These are phyloP conservation scores for Crematogaster levior DNA, from an alignment of 2,888 invertebrate genomes.

Conservation along the genomic window DNA sequence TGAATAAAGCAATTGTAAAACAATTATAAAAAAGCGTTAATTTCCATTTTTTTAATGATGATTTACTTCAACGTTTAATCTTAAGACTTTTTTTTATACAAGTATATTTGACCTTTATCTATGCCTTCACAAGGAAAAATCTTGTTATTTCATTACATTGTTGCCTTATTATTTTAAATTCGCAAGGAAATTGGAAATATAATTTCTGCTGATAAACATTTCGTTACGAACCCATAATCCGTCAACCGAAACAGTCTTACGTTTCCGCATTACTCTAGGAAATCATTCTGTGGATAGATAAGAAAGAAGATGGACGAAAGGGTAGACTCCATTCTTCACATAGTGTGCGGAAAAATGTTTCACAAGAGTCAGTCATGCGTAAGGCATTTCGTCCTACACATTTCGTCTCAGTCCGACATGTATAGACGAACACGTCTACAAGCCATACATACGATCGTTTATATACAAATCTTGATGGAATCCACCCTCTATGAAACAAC, in stretches of 20 bases:
- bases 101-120: neutral
- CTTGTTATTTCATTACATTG: neutral
- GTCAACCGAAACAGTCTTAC: neutral
- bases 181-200: neutral
- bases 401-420: neutral
- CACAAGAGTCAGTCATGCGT: conserved; percentile 76
- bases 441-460: conserved; percentile 19
- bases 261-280: conserved; percentile 39
- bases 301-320: conserved; percentile 58
- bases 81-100: neutral
- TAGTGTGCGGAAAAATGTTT: conserved; percentile 71
- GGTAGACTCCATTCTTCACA: conserved; percentile 57
- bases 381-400: conserved; percentile 64
- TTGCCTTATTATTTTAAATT: neutral
- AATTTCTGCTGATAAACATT: neutral
- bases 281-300: conserved; percentile 60
- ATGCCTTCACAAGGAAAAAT: neutral
- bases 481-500: conserved; percentile 64
- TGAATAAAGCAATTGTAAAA: neutral
- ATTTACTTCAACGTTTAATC: neutral
- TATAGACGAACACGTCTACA: conserved; percentile 14
- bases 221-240: neutral
- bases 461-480: conserved; percentile 49
- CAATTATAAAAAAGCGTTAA: neutral
- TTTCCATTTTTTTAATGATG: neutral